These are phyloP conservation scores for Lutraria lutraria DNA, from an alignment of 2,888 invertebrate species.

Conservation along the genomic window DNA sequence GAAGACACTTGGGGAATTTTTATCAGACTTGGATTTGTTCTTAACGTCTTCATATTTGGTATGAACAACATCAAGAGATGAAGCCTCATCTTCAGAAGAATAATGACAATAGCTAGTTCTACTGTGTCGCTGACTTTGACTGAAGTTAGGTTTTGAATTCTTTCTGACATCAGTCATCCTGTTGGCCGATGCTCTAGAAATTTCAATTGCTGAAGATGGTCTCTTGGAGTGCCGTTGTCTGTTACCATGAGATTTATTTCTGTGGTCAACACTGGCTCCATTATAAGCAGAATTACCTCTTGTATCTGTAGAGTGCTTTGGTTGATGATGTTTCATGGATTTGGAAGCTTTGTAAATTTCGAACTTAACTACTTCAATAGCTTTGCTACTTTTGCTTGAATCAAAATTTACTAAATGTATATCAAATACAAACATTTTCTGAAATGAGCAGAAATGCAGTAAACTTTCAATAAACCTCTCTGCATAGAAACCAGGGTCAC, in stretches of 20 bases:
- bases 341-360: background rate
- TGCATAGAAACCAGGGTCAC: constrained; percentile 29
- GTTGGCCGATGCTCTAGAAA: background rate
- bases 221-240: background rate
- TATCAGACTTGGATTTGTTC: background rate
- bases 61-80: background rate
- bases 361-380: background rate
- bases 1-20: background rate
- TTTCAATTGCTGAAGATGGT: background rate
- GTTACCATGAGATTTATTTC: background rate
- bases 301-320: background rate
- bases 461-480: constrained; percentile 21
- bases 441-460: constrained; percentile 2
- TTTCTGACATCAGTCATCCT: background rate
- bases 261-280: background rate
- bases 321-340: background rate
- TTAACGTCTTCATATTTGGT: background rate
- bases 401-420: constrained; percentile 23
- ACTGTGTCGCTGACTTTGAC: background rate
- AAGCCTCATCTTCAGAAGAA: background rate
- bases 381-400: background rate
- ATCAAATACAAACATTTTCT: background rate
- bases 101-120: background rate
- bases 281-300: background rate
- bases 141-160: background rate